Evolutionary conservation across 2,113 vertebrate species (phyloP).

Genomic region (Vombatus ursinus): DNA sequence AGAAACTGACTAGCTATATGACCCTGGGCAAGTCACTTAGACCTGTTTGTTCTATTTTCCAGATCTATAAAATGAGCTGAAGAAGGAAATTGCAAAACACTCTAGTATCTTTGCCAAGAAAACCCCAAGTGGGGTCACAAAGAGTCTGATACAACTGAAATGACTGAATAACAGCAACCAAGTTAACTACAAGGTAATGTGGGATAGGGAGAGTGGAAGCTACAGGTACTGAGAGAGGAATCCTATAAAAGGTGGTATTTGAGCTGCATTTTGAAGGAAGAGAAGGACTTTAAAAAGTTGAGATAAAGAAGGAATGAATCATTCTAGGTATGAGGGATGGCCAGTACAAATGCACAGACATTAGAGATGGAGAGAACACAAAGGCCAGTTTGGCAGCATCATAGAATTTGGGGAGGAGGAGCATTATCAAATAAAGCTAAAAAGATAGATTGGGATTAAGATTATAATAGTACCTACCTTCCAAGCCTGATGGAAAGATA

Average conservation of each 20-base stretch:
- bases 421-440: background rate
- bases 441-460: background rate
- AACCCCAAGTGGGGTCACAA: background rate
- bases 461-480: background rate
- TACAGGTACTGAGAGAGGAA: background rate
- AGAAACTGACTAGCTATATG: too few species aligned
- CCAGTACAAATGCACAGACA: background rate
- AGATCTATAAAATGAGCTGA: too few species aligned
- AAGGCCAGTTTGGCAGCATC: background rate
- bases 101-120: too few species aligned
- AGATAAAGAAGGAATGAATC: background rate
- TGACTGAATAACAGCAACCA: background rate
- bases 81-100: too few species aligned
- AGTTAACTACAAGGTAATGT: background rate
- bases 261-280: background rate
- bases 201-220: background rate
- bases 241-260: background rate
- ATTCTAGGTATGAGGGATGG: background rate
- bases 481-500: background rate
- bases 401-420: background rate
- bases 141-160: background rate
- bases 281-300: background rate
- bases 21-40: too few species aligned
- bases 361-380: background rate
- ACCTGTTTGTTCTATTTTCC: too few species aligned